A percentile compares a stretch with the other conserved stretches of the same genome.
Conservation (phyloP, 2,797 vertebrate species). For the Champsocephalus gunnari region DNA sequence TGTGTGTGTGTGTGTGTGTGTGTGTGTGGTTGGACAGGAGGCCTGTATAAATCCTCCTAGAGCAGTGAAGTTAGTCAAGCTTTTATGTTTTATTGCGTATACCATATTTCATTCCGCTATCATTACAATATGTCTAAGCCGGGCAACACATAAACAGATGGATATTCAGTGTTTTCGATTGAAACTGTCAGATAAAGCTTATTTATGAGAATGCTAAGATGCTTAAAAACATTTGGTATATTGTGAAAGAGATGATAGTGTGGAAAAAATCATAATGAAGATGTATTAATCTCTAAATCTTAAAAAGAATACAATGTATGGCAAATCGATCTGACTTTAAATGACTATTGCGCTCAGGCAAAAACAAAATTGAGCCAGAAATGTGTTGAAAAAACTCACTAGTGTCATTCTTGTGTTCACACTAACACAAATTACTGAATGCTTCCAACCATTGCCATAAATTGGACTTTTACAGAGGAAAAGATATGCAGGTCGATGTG, state of each 20-base stretch:
- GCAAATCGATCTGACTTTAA: not conserved
- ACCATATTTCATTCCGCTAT: constrained; percentile 9
- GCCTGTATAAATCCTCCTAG: constrained; percentile 19
- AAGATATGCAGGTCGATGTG: constrained; percentile 19
- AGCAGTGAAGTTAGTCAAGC: constrained; percentile 1
- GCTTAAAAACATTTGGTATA: constrained; percentile 21
- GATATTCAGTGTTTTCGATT: constrained; percentile 1
- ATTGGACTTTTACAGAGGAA: constrained; percentile 27
- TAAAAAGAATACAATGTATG: too few species aligned
- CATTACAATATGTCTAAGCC: not conserved
- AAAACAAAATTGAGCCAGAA: not conserved
- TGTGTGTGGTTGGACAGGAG: constrained; percentile 8
- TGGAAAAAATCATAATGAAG: not conserved
- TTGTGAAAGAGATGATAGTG: constrained; percentile 3
- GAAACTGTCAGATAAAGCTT: not conserved
- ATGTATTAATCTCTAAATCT: not conserved
- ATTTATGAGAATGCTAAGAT: not conserved
- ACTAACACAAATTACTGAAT: not conserved
- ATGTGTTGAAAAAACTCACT: not conserved
- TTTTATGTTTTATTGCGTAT: constrained; percentile 8
- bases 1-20: constrained; percentile 5
- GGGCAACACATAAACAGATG: constrained; percentile 27
- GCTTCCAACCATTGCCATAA: constrained; percentile 22
- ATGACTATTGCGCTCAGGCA: not conserved
- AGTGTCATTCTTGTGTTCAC: not conserved